phyloP scores from a whole-genome alignment of 2,888 invertebrate species.

The Ichneumoninae sp. region DNA sequence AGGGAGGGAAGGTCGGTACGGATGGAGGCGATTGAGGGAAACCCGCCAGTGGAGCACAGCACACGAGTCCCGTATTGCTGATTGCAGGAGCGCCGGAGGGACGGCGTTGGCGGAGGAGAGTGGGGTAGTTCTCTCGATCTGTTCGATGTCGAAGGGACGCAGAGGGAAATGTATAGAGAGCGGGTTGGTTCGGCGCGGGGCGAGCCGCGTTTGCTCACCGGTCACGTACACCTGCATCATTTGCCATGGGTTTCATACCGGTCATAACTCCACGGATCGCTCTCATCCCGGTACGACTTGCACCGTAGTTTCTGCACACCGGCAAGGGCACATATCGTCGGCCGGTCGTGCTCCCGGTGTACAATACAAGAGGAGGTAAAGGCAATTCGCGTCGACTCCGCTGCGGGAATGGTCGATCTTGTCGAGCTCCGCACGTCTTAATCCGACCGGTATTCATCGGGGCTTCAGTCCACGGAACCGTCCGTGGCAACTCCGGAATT shows the following conservation, averaged over 20 bases:
- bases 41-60: background rate
- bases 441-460: slow-evolving; percentile 74
- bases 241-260: slow-evolving; percentile 84
- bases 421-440: slow-evolving; percentile 69
- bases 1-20: slow-evolving; percentile 23
- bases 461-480: slow-evolving; percentile 45
- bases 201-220: slow-evolving; percentile 76
- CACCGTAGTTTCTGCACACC: slow-evolving; percentile 4
- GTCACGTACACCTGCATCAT: slow-evolving; percentile 83
- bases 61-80: slow-evolving; percentile 72
- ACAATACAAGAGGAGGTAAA: slow-evolving; percentile 19
- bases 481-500: slow-evolving; percentile 5
- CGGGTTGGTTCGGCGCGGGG: slow-evolving; percentile 52
- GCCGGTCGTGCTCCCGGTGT: slow-evolving; percentile 4
- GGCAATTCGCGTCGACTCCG: background rate
- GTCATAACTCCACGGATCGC: slow-evolving; percentile 80
- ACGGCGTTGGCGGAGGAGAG: background rate
- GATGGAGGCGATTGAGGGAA: slow-evolving; percentile 8
- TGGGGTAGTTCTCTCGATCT: slow-evolving; percentile 51
- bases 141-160: slow-evolving; percentile 54
- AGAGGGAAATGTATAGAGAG: background rate
- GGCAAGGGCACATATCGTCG: slow-evolving; percentile 6
- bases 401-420: slow-evolving; percentile 14
- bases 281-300: slow-evolving; percentile 13
- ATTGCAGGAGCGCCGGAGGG: slow-evolving; percentile 78